Percentiles rank a stretch among this genome's conserved stretches.
phyloP scores from a whole-genome alignment of 2,797 vertebrate species.

The Poecilia velifera region DNA sequence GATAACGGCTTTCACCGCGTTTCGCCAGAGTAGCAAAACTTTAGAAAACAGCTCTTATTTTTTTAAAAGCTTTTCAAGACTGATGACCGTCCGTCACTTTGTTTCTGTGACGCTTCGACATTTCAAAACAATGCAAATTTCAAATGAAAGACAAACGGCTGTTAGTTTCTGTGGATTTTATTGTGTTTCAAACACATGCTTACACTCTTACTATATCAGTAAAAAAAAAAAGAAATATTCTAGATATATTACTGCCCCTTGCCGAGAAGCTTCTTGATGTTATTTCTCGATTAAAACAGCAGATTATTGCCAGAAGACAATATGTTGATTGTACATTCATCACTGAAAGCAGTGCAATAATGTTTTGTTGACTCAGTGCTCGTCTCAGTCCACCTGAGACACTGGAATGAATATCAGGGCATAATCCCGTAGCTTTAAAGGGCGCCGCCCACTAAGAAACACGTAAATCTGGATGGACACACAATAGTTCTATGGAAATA shows the following conservation, averaged over 20 bases:
- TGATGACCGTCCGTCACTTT: not conserved
- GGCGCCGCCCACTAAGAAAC: not conserved
- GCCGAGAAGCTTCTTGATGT: not conserved
- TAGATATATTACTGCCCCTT: not conserved
- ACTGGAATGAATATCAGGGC: not conserved
- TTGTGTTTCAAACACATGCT: slow-evolving; percentile 7
- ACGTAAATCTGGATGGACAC: not conserved
- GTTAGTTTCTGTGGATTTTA: slow-evolving; percentile 1
- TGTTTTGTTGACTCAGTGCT: slow-evolving; percentile 28
- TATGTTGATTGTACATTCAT: slow-evolving; percentile 50
- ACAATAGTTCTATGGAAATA: not conserved
- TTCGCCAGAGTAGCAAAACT: not conserved
- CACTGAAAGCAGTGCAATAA: slow-evolving; percentile 60
- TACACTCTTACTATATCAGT: not conserved
- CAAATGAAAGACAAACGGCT: not conserved
- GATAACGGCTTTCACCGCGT: not conserved
- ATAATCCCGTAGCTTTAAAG: not conserved
- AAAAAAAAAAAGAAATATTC: not conserved
- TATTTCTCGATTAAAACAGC: slow-evolving; percentile 1
- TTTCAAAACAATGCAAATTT: not conserved
- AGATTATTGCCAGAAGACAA: slow-evolving; percentile 55
- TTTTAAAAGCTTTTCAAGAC: not conserved
- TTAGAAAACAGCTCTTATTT: not conserved
- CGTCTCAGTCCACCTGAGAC: slow-evolving; percentile 24
- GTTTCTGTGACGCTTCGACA: not conserved